phyloP scores from a whole-genome alignment of 53 echinoderm and acorn worm genomes.

The Glandiceps talaboti region DNA sequence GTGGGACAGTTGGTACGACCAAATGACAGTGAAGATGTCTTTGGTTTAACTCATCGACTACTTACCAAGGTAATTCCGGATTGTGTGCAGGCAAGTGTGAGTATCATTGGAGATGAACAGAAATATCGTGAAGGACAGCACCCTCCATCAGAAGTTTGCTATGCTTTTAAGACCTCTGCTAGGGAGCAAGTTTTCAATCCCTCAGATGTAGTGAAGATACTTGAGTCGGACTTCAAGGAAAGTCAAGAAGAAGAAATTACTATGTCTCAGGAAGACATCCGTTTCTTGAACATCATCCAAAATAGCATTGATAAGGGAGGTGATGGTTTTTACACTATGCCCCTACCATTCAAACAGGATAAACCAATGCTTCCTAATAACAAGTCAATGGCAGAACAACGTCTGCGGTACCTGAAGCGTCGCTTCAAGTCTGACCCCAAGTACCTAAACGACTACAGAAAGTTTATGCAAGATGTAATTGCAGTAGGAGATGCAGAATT shows the following conservation, averaged over 20 bases:
- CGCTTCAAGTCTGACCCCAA: not conserved
- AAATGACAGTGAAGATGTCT: no score
- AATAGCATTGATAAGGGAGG: slow-evolving; percentile 15
- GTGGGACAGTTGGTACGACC: no score
- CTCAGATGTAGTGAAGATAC: slow-evolving; percentile 8
- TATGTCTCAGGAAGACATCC: no score
- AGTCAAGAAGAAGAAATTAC: not conserved
- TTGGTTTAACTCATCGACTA: no score
- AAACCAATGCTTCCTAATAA: slow-evolving; percentile 30
- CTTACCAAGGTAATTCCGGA: no score
- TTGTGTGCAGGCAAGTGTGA: no score
- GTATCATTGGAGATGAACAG: no score
- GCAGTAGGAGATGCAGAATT: no score
- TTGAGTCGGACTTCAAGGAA: slow-evolving; percentile 14
- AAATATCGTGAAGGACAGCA: no score
- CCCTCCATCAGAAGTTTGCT: not conserved
- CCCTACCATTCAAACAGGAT: slow-evolving; percentile 13
- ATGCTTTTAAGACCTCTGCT: not conserved
- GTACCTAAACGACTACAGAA: slow-evolving; percentile 16
- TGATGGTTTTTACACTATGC: slow-evolving; percentile 31
- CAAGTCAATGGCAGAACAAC: slow-evolving; percentile 6
- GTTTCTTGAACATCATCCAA: slow-evolving; percentile 26
- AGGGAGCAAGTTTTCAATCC: no score
- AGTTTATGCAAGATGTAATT: no score
- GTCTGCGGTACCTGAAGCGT: slow-evolving; percentile 3